Evolutionary conservation across 2,113 vertebrate genomes (phyloP).

Genomic region (Pterocles burchelli): DNA sequence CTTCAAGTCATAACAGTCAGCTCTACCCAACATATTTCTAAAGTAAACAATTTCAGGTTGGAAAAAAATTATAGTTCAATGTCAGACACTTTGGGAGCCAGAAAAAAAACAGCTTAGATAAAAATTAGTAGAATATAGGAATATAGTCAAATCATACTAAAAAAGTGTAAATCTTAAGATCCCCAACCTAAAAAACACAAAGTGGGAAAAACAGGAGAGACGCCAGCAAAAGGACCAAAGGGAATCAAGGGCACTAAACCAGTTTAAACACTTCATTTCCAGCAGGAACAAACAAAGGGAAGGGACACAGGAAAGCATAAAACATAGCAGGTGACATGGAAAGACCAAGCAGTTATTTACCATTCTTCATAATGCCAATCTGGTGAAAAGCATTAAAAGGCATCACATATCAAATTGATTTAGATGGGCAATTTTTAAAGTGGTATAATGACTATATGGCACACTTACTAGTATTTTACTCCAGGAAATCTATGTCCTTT

Average conservation of each 20-base stretch:
- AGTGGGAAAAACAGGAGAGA: neutral
- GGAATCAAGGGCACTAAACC: neutral
- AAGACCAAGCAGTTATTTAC: neutral
- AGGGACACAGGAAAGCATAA: neutral
- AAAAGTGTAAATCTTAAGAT: neutral
- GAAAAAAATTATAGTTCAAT: neutral
- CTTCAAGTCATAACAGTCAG: neutral
- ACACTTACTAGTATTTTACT: neutral
- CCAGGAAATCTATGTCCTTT: neutral
- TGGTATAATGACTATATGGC: neutral
- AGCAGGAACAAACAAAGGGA: neutral
- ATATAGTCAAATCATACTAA: neutral
- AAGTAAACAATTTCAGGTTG: slow-evolving; percentile 7
- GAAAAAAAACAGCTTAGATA: neutral
- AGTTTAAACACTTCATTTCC: neutral
- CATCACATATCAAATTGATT: neutral
- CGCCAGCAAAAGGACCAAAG: neutral
- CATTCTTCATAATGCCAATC: neutral
- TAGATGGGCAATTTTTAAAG: neutral
- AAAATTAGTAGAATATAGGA: neutral
- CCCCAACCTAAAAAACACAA: neutral
- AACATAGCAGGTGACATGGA: neutral
- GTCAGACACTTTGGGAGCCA: neutral
- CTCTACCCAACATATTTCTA: neutral
- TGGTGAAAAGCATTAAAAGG: neutral